Percentiles rank a stretch among this genome's conserved stretches.
These are phyloP conservation scores for Lepus oiostolus DNA, from an alignment of 2,797 vertebrate species.

Conservation along the genomic window DNA sequence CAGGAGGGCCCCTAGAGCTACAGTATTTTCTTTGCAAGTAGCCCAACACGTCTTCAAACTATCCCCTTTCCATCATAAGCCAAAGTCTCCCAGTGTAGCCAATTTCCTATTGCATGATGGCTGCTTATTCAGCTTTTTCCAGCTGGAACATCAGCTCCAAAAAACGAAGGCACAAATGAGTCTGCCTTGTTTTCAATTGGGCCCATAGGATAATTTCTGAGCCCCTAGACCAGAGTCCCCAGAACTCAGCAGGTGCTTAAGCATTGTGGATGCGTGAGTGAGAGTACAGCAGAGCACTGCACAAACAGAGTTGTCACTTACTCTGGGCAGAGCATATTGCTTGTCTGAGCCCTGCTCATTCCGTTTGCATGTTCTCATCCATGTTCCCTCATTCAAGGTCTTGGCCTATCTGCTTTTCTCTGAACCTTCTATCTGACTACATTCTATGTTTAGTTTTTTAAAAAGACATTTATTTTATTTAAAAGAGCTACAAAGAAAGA, in stretches of 20 bases:
- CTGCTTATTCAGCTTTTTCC: background rate
- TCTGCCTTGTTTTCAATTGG: background rate
- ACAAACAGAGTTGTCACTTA: background rate
- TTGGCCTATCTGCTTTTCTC: background rate
- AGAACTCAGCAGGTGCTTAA: background rate
- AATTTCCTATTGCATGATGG: background rate
- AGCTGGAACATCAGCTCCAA: background rate
- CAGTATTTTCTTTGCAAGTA: background rate
- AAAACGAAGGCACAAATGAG: background rate
- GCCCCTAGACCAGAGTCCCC: background rate
- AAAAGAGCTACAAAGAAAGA: too few relatives aligned
- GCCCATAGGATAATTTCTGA: background rate
- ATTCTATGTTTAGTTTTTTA: background rate
- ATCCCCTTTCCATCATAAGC: background rate
- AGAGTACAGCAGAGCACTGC: background rate
- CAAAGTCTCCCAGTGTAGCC: background rate
- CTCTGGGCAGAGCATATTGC: accelerated
- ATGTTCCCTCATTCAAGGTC: accelerated
- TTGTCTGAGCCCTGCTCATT: background rate
- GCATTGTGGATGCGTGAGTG: accelerated
- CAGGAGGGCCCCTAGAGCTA: background rate
- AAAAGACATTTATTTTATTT: too few relatives aligned
- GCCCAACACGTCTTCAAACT: background rate
- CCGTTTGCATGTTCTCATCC: background rate
- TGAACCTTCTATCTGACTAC: background rate